These are phyloP conservation scores for Ctenodactylus gundi DNA, from an alignment of 2,113 vertebrate species.

Conservation along the genomic window DNA sequence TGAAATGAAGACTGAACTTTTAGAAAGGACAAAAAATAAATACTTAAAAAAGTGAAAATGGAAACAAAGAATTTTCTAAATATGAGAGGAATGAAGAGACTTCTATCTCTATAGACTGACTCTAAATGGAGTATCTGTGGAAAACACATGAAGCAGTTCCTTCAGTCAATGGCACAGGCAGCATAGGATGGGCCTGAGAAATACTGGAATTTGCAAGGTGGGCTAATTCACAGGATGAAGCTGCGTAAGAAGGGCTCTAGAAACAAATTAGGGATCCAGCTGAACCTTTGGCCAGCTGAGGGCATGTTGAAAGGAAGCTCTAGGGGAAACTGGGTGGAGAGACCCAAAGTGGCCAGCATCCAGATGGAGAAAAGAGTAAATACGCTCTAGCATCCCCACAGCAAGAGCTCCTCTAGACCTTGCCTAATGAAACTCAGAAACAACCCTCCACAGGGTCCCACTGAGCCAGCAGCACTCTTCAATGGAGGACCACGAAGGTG, in stretches of 20 bases:
- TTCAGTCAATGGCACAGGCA: not conserved
- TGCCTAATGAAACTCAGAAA: not conserved
- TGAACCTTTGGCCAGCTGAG: not conserved
- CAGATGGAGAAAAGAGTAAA: not conserved
- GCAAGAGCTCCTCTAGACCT: not conserved
- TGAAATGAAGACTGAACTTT: not conserved
- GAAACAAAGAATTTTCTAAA: not conserved
- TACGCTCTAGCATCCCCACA: not conserved
- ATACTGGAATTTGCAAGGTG: not conserved
- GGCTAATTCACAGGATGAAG: not conserved
- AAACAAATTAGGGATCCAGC: not conserved
- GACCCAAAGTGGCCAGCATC: not conserved
- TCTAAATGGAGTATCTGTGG: no score
- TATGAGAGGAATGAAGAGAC: not conserved
- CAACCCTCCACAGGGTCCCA: not conserved
- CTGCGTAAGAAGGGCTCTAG: not conserved
- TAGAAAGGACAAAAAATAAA: not conserved
- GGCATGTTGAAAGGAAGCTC: not conserved
- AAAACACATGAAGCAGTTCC: not conserved
- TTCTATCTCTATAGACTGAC: not conserved
- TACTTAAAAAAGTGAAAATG: not conserved
- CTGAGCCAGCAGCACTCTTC: not conserved
- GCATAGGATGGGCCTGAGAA: not conserved
- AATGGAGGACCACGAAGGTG: not conserved
- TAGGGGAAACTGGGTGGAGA: not conserved